These are phyloP conservation scores for Philereme transversata DNA, from an alignment of 2,888 invertebrate species.

Conservation along the genomic window DNA sequence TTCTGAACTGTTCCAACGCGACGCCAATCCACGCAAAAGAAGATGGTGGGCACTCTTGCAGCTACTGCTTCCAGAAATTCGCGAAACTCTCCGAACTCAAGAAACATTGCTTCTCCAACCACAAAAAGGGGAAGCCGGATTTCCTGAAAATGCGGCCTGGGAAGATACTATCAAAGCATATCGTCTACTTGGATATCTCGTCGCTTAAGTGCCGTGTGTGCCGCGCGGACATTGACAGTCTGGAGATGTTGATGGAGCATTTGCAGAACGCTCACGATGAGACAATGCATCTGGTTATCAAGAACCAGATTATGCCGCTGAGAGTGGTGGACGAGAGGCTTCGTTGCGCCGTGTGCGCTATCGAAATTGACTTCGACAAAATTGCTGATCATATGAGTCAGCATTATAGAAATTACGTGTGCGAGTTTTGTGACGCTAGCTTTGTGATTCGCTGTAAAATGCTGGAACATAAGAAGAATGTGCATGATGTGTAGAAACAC, in stretches of 20 bases:
- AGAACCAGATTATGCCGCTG: conserved; percentile 63
- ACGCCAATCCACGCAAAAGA: conserved; percentile 61
- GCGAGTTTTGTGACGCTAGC: conserved; percentile 62
- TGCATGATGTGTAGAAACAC: conserved; percentile 47
- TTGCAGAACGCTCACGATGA: conserved; percentile 54
- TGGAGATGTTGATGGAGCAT: conserved; percentile 60
- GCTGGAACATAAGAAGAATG: conserved; percentile 57
- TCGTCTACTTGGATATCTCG: conserved; percentile 65
- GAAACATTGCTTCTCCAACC: conserved; percentile 48
- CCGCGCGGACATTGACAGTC: conserved; percentile 41
- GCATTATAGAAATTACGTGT: conserved; percentile 67
- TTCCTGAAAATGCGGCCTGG: conserved; percentile 48
- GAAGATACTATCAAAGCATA: conserved; percentile 49
- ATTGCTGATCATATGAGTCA: conserved; percentile 67
- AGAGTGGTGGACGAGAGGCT: conserved; percentile 45
- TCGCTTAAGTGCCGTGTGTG: conserved; percentile 58
- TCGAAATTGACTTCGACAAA: conserved; percentile 48
- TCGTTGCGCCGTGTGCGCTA: conserved; percentile 50
- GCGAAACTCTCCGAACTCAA: conserved; percentile 56
- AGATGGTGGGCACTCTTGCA: conserved; percentile 57
- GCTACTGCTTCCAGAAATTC: conserved; percentile 64
- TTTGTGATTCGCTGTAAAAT: conserved; percentile 54
- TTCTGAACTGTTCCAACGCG: conserved; percentile 61
- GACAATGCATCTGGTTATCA: conserved; percentile 59
- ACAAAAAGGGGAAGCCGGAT: conserved; percentile 45